These are phyloP conservation scores for Luehdorfia chinensis DNA, from an alignment of 1,140 invertebrate species.

Conservation along the genomic window DNA sequence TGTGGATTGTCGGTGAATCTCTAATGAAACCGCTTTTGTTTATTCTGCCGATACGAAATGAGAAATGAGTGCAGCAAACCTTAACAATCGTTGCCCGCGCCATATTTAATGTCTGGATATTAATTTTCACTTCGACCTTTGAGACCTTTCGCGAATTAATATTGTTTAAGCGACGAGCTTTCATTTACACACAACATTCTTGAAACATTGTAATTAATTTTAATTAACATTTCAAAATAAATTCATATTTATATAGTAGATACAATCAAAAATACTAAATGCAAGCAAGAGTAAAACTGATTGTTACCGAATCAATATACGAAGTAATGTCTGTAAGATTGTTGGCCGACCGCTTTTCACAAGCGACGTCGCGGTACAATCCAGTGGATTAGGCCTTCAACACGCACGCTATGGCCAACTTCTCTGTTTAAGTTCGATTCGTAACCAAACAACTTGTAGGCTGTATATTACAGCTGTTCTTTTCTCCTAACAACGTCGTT, in stretches of 20 bases:
- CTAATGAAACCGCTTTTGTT: slow-evolving; percentile 61
- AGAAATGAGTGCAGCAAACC: slow-evolving; percentile 57
- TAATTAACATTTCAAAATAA: not conserved
- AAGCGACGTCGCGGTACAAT: slow-evolving; percentile 47
- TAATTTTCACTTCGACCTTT: slow-evolving; percentile 12
- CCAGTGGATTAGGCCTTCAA: slow-evolving; percentile 66
- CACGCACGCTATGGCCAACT: slow-evolving; percentile 61
- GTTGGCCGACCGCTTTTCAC: slow-evolving; percentile 33
- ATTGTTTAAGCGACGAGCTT: not conserved
- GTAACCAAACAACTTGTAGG: slow-evolving; percentile 74
- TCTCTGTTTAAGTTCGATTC: slow-evolving; percentile 65
- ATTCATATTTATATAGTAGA: not conserved
- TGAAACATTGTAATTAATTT: not conserved
- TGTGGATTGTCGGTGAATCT: slow-evolving; percentile 45
- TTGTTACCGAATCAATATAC: slow-evolving; percentile 54
- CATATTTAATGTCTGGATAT: slow-evolving; percentile 14
- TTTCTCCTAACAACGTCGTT: slow-evolving; percentile 65
- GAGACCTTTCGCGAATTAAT: slow-evolving; percentile 5
- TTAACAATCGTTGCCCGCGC: slow-evolving; percentile 38
- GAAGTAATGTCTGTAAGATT: slow-evolving; percentile 49
- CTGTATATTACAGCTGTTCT: slow-evolving; percentile 75
- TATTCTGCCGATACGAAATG: slow-evolving; percentile 61
- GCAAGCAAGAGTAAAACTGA: slow-evolving; percentile 27
- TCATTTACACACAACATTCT: slow-evolving; percentile 6
- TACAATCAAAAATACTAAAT: too few species aligned